Evolutionary conservation across 1,140 invertebrate species (phyloP).

Genomic region (Drosophila prosaltans): DNA sequence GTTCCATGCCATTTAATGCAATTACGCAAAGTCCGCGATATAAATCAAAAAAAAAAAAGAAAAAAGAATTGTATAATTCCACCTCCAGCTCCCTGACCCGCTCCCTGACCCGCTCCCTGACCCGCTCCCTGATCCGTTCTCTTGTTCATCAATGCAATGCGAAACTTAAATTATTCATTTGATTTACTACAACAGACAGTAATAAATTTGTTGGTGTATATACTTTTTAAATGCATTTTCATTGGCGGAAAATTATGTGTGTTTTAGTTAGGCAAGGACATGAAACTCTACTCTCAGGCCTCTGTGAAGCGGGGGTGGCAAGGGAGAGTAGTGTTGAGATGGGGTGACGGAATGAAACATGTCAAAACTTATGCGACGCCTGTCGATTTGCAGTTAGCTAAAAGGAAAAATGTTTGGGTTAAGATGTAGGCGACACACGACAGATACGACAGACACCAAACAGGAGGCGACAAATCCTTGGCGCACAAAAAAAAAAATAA

Average conservation of each 20-base stretch:
- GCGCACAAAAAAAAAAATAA: not conserved
- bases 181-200: constrained; percentile 50
- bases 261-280: constrained; percentile 44
- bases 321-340: not conserved
- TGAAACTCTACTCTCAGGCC: constrained; percentile 72
- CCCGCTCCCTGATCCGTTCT: no score
- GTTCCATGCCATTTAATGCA: constrained; percentile 80
- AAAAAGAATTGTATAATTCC: constrained; percentile 52
- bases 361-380: constrained; percentile 73
- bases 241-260: constrained; percentile 46
- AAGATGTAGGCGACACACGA: constrained; percentile 43
- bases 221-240: constrained; percentile 61
- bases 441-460: constrained; percentile 53
- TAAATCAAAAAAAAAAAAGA: constrained; percentile 62
- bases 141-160: constrained; percentile 27
- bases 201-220: constrained; percentile 49
- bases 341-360: constrained; percentile 52
- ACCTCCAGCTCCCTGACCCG: constrained; percentile 22
- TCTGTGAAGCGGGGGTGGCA: not conserved
- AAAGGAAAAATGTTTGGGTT: constrained; percentile 28
- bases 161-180: constrained; percentile 58
- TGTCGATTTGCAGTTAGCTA: constrained; percentile 64
- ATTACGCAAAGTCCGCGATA: constrained; percentile 68
- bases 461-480: constrained; percentile 47
- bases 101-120: not conserved